Percentiles rank a stretch among this genome's conserved stretches.
Evolutionary conservation across 64 coral and sea anemone species (phyloP).

Genomic region (Orbicella faveolata): DNA sequence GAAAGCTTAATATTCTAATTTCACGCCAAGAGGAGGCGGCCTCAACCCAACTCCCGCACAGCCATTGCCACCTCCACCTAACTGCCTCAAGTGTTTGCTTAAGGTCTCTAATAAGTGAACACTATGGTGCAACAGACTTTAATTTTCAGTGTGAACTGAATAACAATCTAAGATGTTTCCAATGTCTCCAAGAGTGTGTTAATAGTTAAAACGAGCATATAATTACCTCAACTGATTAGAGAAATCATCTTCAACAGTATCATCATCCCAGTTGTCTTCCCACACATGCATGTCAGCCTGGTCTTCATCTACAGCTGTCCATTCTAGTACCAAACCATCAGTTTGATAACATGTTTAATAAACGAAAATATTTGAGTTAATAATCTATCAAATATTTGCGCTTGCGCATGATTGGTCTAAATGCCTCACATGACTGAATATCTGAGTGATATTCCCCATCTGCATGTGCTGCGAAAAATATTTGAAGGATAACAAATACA

Average conservation of each 20-base stretch:
- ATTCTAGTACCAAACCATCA: slow-evolving; percentile 49
- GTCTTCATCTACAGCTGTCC: slow-evolving; percentile 94
- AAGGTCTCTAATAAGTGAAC: neutral
- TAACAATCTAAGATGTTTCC: too few species aligned
- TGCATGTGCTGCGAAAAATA: too few species aligned
- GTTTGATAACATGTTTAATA: neutral
- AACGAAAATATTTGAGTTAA: neutral
- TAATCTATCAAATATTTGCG: too few species aligned
- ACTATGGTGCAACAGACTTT: too few species aligned
- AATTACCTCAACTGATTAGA: slow-evolving; percentile 94
- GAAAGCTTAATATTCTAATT: neutral
- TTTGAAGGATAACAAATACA: too few species aligned
- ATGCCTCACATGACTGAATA: too few species aligned
- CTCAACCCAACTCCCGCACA: slow-evolving; percentile 4
- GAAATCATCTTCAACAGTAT: slow-evolving; percentile 99
- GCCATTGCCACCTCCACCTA: slow-evolving; percentile 26
- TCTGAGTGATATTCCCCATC: too few species aligned
- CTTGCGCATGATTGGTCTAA: too few species aligned
- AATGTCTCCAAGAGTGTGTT: too few species aligned
- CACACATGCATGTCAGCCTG: slow-evolving; percentile 97
- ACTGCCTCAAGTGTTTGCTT: slow-evolving; percentile 18
- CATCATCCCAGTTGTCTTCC: slow-evolving; percentile 99
- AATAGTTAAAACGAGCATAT: too few species aligned
- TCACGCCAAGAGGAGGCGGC: slow-evolving; percentile 10
- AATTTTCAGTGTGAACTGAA: too few species aligned